Base-by-base conservation (phyloP, 2,888 invertebrate species). In the Pogonocherus hispidulus region DNA sequence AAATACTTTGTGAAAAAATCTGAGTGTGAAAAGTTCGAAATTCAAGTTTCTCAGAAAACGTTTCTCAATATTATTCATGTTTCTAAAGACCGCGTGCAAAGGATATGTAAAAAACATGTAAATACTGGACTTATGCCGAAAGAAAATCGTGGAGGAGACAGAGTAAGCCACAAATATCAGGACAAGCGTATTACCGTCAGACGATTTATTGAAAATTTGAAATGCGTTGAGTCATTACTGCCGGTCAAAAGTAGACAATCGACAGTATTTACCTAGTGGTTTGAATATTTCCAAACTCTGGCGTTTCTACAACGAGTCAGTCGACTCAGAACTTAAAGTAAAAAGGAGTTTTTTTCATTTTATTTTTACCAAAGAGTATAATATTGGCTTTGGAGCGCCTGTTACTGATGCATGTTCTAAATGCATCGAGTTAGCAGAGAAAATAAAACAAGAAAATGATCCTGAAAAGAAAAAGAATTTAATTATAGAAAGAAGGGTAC, bases 1-100 rank as follows among this genome's bases (percentile, higher is more conserved):
- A 32, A 55, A 19, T 55, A 55, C 32, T 55, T 55, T 37, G 54
- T 55, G 19, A 35, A 55, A 37, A 55, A 32, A 5, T 32, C 14
- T 32, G 23, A 47, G 6, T 20, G 11, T 47, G 47, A 47, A 19
- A 47, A 47, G n/a, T 47, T 47, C n/a, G 9, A 47, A 47, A 47
- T 47, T 18, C 47, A 47, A 20, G 47, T 47, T 47, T 47, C 19
- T 20, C 47, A 47, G 11, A 19, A 47, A 47, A 20, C 47, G 9
- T 47, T 47, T 47, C 20, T 18, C 2, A 19, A 47, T 19, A 47
- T 47, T 19, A 8, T 47, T 18, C 11, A 47, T 20, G 20, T 47
- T 20, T 47, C 47, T 47, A 47, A 47, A 20, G 20, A 20, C 8
- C 19, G 47, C 11, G 20, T 47, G 19, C 47, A 47, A 47, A 47